Evolutionary conservation across 2,797 vertebrate species (phyloP).

Genomic region (Tachyglossus aculeatus): DNA sequence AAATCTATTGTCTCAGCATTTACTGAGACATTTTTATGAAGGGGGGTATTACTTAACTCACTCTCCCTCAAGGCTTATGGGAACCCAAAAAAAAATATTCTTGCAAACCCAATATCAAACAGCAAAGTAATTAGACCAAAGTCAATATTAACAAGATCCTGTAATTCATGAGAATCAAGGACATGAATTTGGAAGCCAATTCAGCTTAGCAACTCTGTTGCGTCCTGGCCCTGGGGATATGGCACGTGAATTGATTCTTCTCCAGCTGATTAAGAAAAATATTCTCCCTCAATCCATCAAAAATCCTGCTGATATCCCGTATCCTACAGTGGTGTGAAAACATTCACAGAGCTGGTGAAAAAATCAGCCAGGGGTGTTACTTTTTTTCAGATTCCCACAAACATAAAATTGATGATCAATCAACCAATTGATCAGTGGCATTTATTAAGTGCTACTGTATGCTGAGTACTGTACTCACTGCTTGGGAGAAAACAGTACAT

Average conservation of each 20-base stretch:
- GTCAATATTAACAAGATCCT: constrained; percentile 51
- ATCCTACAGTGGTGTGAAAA: not conserved
- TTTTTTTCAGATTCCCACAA: not conserved
- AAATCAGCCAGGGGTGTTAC: not conserved
- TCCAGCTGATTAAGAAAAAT: constrained; percentile 6
- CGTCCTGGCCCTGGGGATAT: constrained; percentile 1
- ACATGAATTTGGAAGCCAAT: constrained; percentile 13
- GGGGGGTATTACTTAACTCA: too few relatives aligned
- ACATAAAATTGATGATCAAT: too few relatives aligned
- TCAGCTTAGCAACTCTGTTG: constrained; percentile 26
- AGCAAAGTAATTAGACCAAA: constrained; percentile 51
- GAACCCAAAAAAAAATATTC: constrained; percentile 20
- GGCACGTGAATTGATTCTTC: constrained; percentile 3
- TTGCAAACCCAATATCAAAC: constrained; percentile 34
- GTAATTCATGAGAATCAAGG: constrained; percentile 25
- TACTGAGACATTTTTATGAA: too few relatives aligned
- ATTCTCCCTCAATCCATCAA: constrained; percentile 8
- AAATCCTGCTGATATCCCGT: not conserved
- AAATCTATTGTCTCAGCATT: too few relatives aligned
- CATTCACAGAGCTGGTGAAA: not conserved
- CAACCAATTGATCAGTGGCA: too few relatives aligned
- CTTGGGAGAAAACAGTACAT: too few relatives aligned
- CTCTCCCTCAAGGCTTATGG: not conserved
- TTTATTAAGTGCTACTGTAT: too few relatives aligned
- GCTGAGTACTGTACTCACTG: too few relatives aligned